Evolutionary conservation across 2,888 invertebrate species (phyloP).

Genomic region (Synanthedon tipuliformis): DNA sequence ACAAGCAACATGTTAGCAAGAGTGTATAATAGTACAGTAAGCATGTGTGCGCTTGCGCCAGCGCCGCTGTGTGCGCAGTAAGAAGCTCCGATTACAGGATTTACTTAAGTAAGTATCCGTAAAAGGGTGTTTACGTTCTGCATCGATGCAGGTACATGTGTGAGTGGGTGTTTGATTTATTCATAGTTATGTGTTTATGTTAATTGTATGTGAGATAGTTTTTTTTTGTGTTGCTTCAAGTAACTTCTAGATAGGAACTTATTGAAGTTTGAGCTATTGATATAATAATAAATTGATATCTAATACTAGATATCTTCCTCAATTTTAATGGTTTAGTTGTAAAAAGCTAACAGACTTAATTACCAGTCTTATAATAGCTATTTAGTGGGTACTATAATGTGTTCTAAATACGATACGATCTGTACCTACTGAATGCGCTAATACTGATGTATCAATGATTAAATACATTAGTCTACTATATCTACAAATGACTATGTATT

Average conservation of each 20-base stretch:
- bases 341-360: too few species aligned
- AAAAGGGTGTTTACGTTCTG: conserved; percentile 35
- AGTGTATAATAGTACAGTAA: neutral
- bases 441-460: too few species aligned
- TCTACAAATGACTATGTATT: too few species aligned
- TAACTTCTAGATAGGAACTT: conserved; percentile 9
- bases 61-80: conserved; percentile 7
- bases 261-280: conserved; percentile 18
- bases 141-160: conserved; percentile 19
- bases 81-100: conserved; percentile 32
- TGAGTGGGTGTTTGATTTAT: conserved; percentile 32
- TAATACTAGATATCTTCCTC: too few species aligned
- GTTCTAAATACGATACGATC: too few species aligned
- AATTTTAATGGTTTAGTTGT: too few species aligned
- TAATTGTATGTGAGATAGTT: conserved; percentile 27
- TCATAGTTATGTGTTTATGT: conserved; percentile 15
- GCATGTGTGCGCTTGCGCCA: conserved; percentile 13
- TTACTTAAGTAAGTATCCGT: conserved; percentile 35
- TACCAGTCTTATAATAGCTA: too few species aligned
- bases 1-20: neutral
- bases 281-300: too few species aligned
- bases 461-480: too few species aligned
- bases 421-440: too few species aligned
- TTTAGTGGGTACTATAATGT: too few species aligned
- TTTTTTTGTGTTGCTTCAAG: conserved; percentile 22